These are phyloP conservation scores for Hafferia zeledoni DNA, from an alignment of 2,797 vertebrate genomes.

Conservation along the genomic window DNA sequence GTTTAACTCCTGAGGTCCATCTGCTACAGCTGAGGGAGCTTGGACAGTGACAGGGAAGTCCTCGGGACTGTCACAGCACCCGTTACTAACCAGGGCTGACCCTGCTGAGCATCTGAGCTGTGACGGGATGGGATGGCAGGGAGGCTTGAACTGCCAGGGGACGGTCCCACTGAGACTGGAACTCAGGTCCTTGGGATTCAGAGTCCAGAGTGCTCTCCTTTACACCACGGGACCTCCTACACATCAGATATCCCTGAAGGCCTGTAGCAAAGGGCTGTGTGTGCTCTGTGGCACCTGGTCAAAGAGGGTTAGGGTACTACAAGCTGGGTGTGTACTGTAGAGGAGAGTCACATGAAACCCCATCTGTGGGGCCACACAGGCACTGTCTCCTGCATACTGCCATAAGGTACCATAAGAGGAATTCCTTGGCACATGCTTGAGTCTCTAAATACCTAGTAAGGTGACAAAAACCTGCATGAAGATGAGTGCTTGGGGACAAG, in stretches of 20 bases:
- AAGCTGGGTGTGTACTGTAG: accelerated
- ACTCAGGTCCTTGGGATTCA: too few relatives aligned
- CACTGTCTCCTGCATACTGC: not conserved
- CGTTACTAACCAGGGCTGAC: too few relatives aligned
- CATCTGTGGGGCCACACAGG: accelerated
- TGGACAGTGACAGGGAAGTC: too few relatives aligned
- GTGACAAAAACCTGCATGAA: not conserved
- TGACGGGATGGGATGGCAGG: too few relatives aligned
- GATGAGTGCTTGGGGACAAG: not conserved
- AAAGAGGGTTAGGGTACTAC: accelerated
- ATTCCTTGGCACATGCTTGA: accelerated
- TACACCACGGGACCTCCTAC: too few relatives aligned
- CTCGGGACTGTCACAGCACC: too few relatives aligned
- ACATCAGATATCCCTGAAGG: not conserved
- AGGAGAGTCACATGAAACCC: not conserved
- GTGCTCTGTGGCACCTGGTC: not conserved
- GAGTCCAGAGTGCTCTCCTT: too few relatives aligned
- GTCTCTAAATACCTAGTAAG: not conserved
- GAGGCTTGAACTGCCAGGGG: too few relatives aligned
- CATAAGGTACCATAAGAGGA: accelerated
- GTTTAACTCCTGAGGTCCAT: too few relatives aligned
- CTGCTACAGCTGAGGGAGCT: too few relatives aligned
- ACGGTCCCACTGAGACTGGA: too few relatives aligned
- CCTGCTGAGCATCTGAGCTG: too few relatives aligned
- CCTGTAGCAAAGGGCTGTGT: not conserved